phyloP scores from a whole-genome alignment of 2,113 vertebrate species.

The Bostrychus sinensis region DNA sequence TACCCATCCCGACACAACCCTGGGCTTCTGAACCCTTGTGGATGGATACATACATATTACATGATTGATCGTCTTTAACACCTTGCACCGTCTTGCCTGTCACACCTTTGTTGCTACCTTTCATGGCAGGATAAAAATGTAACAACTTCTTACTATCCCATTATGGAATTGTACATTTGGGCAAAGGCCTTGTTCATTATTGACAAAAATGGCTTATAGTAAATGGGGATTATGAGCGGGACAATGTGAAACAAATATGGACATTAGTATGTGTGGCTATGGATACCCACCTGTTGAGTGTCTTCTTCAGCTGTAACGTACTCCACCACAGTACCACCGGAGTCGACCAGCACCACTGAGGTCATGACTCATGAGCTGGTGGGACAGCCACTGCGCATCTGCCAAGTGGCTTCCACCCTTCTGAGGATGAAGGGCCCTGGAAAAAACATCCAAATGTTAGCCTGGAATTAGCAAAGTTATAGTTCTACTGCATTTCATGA shows the following conservation, averaged over 20 bases:
- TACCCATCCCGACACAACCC: no score
- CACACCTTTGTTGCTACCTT: no score
- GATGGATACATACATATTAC: no score
- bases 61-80: no score
- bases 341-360: constrained; percentile 89
- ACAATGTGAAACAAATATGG: neutral
- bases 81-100: no score
- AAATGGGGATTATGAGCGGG: no score
- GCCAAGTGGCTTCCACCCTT: constrained; percentile 35
- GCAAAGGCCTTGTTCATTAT: neutral
- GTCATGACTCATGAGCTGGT: constrained; percentile 81
- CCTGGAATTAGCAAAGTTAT: neutral
- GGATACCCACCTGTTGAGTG: constrained; percentile 81
- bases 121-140: no score
- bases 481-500: neutral
- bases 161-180: no score
- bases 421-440: constrained; percentile 13
- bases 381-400: constrained; percentile 27
- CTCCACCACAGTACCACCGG: constrained; percentile 85
- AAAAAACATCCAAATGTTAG: neutral
- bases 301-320: constrained; percentile 87
- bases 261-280: neutral
- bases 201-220: no score
- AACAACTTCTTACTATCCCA: no score
- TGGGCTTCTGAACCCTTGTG: no score